Evolutionary conservation across 2,888 invertebrate species (phyloP).

Genomic region (Amorpha juglandis): DNA sequence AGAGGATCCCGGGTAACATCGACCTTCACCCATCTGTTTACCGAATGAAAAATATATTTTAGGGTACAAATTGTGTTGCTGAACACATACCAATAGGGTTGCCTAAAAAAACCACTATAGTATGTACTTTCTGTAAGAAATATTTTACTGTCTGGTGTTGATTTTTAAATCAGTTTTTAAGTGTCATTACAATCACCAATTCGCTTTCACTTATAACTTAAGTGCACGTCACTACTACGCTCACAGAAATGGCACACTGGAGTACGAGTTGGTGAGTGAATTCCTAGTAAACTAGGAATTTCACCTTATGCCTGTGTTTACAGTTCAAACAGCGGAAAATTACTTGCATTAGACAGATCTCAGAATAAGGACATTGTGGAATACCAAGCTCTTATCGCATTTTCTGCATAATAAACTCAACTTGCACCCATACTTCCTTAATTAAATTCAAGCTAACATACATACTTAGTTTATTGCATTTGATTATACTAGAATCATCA

Average conservation of each 20-base stretch:
- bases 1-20: no score
- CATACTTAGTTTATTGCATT: not conserved
- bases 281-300: constrained; percentile 11
- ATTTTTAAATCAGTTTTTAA: no score
- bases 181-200: not conserved
- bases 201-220: not conserved
- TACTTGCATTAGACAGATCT: constrained; percentile 2
- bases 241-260: constrained; percentile 11
- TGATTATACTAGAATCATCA: no score
- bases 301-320: not conserved
- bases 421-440: not conserved
- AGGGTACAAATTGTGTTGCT: no score
- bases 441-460: not conserved
- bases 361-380: constrained; percentile 6
- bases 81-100: no score
- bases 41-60: no score
- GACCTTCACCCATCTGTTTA: no score
- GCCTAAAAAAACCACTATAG: no score
- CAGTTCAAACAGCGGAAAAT: not conserved
- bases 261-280: constrained; percentile 13
- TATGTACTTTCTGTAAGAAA: no score
- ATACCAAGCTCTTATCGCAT: not conserved
- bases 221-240: not conserved
- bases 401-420: not conserved
- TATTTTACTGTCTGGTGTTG: no score